Percentiles rank a stretch among this genome's conserved stretches.
Conservation (phyloP, 2,113 vertebrate genomes). For the Motacilla tschutschensis region DNA sequence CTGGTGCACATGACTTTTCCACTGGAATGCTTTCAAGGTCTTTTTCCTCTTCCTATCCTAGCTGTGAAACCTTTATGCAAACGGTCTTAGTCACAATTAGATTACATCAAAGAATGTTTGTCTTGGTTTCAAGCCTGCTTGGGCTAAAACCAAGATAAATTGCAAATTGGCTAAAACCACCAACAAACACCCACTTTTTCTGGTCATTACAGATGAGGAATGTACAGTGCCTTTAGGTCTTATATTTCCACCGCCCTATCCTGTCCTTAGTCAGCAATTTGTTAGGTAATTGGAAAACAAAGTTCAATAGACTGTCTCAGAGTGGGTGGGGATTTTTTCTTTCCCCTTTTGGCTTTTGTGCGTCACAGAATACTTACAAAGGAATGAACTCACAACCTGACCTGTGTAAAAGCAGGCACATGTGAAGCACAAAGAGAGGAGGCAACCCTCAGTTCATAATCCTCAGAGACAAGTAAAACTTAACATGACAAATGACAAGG, state of each 20-base stretch:
- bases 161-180: constrained; percentile 45
- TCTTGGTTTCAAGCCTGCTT: constrained; percentile 74
- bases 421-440: not conserved
- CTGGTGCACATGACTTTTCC: constrained; percentile 48
- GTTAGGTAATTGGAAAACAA: constrained; percentile 62
- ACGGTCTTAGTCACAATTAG: constrained; percentile 61
- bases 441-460: not conserved
- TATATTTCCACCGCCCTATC: constrained; percentile 31
- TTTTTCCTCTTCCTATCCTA: constrained; percentile 49
- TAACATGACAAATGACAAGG: not conserved
- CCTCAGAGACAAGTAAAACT: not conserved
- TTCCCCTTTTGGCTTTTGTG: constrained; percentile 45
- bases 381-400: not conserved
- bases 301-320: constrained; percentile 39
- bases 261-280: constrained; percentile 66
- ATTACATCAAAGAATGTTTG: constrained; percentile 74
- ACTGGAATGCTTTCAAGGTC: constrained; percentile 61
- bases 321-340: constrained; percentile 54
- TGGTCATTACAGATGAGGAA: constrained; percentile 44
- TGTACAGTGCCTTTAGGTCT: constrained; percentile 9
- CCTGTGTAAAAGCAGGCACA: not conserved
- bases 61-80: constrained; percentile 47
- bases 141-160: constrained; percentile 74
- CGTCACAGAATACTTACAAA: constrained; percentile 36
- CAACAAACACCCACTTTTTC: constrained; percentile 39